phyloP scores from a whole-genome alignment of 2,113 vertebrate species.

The Oceanodroma tethys region DNA sequence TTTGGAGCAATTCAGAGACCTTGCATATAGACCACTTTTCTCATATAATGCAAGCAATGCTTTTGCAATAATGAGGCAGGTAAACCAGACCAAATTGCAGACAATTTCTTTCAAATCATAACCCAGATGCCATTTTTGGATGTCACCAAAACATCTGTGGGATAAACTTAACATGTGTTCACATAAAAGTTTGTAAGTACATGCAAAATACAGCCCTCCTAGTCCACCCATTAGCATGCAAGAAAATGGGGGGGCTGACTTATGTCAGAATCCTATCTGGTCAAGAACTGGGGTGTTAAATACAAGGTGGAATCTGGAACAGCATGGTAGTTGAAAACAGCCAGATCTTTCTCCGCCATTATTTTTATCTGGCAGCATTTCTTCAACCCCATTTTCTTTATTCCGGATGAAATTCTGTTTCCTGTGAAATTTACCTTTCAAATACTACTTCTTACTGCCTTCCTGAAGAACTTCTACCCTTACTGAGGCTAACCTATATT shows the following conservation, averaged over 20 bases:
- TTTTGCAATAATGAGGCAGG: background rate
- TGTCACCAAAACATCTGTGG: background rate
- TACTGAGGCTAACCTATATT: background rate
- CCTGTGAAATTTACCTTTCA: background rate
- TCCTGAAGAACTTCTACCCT: background rate
- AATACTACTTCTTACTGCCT: background rate
- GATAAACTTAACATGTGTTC: background rate
- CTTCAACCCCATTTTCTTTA: background rate
- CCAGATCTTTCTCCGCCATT: background rate
- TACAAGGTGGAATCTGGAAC: background rate
- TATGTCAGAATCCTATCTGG: background rate
- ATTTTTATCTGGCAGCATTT: background rate
- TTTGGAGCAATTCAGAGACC: background rate
- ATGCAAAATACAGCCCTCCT: background rate
- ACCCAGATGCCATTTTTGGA: background rate
- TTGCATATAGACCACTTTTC: background rate
- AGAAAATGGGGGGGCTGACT: background rate
- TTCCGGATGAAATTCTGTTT: background rate
- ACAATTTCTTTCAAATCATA: background rate
- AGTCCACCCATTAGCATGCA: background rate
- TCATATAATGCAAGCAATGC: background rate
- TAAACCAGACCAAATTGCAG: background rate
- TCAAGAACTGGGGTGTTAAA: background rate
- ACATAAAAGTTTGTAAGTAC: background rate
- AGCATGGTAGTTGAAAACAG: rapidly evolving